Conservation (phyloP, 2,888 invertebrate species). For the Drosophila stalkeri region DNA sequence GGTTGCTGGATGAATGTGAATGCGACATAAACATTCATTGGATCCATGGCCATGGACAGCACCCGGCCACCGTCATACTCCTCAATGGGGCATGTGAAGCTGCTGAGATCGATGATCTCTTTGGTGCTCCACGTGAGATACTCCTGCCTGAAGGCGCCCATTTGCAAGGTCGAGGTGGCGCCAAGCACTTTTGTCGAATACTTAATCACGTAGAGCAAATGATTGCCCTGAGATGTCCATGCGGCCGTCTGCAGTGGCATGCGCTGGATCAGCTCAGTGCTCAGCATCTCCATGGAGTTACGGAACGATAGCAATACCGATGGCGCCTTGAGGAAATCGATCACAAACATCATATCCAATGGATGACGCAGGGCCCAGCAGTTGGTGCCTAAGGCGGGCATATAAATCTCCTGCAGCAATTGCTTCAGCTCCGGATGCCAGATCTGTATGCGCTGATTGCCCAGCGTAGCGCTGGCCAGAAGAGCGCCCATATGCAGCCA, state of each 20-base stretch:
- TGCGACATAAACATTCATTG: slow-evolving; percentile 29
- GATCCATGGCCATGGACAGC: slow-evolving; percentile 36
- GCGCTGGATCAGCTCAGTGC: neutral
- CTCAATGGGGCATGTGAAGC: neutral
- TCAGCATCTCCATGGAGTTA: neutral
- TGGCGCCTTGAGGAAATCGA: neutral
- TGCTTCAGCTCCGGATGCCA: slow-evolving; percentile 35
- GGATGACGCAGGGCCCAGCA: slow-evolving; percentile 22
- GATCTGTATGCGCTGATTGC: slow-evolving; percentile 22
- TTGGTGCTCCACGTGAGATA: slow-evolving; percentile 3
- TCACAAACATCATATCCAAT: neutral
- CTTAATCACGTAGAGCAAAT: slow-evolving; percentile 26
- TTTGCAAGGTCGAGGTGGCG: neutral
- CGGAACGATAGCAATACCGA: neutral
- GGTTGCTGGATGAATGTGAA: slow-evolving; percentile 31
- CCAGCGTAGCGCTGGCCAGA: slow-evolving; percentile 35
- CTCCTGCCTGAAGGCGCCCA: fast-evolving
- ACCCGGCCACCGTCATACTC: slow-evolving; percentile 1
- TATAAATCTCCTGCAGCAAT: neutral
- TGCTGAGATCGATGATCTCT: slow-evolving; percentile 7
- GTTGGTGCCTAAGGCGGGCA: neutral
- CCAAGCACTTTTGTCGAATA: slow-evolving; percentile 8
- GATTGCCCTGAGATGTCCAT: slow-evolving; percentile 40
- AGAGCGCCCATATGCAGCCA: slow-evolving; percentile 34
- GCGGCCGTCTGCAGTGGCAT: slow-evolving; percentile 34